Evolutionary conservation across 2,113 vertebrate species (phyloP).

Genomic region (Melierax canorus): DNA sequence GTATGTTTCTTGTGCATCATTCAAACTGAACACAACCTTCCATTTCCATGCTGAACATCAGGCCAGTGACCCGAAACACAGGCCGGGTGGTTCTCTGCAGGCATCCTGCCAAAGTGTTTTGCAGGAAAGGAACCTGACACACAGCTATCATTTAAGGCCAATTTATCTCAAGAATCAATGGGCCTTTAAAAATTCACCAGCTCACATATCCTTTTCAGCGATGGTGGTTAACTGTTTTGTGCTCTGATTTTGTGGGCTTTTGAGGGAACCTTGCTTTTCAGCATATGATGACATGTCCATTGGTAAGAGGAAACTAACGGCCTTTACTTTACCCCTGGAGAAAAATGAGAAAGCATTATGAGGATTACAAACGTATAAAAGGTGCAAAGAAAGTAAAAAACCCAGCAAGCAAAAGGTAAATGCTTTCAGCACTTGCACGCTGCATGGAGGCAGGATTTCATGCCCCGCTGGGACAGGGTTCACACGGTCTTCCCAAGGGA

Average conservation of each 20-base stretch:
- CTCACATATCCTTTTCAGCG: conserved; percentile 77
- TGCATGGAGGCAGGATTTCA: background rate
- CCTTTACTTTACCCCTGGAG: conserved; percentile 87
- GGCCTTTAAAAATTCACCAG: conserved; percentile 61
- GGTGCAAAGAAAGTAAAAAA: background rate
- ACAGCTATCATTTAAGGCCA: background rate
- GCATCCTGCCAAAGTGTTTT: conserved; percentile 47
- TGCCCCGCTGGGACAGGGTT: background rate
- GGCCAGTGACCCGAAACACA: background rate
- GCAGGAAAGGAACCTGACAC: conserved; percentile 41
- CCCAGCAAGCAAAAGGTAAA: background rate
- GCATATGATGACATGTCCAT: conserved; percentile 68
- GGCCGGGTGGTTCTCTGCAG: background rate
- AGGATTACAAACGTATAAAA: background rate
- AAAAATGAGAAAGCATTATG: conserved; percentile 6
- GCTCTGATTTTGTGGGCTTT: conserved; percentile 66
- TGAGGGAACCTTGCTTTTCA: conserved; percentile 74
- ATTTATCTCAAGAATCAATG: conserved; percentile 3
- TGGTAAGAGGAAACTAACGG: conserved; percentile 90
- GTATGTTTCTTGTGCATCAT: too few species aligned
- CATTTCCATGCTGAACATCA: conserved; percentile 3
- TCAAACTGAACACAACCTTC: background rate
- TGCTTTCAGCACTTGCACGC: background rate
- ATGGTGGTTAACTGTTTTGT: conserved; percentile 70
- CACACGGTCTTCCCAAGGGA: background rate